These are phyloP conservation scores for Origma solitaria DNA, from an alignment of 2,113 vertebrate genomes.

Conservation along the genomic window DNA sequence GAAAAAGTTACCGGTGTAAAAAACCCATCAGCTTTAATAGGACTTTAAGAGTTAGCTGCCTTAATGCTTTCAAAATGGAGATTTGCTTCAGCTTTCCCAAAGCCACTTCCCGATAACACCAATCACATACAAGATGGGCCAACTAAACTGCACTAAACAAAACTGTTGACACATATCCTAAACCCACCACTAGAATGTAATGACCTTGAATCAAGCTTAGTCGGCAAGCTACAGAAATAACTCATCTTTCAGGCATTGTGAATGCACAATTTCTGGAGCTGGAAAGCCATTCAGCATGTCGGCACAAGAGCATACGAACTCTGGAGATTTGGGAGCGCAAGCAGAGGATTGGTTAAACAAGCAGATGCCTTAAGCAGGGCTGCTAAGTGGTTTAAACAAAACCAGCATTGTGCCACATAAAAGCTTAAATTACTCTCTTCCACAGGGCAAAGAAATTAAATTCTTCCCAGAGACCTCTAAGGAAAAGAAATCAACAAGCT, in stretches of 20 bases:
- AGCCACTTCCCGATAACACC: background rate
- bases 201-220: background rate
- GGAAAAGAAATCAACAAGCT: background rate
- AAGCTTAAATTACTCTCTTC: background rate
- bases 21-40: background rate
- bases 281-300: background rate
- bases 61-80: background rate
- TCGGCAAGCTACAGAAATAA: background rate
- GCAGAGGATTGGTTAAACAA: background rate
- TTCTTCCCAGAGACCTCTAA: background rate
- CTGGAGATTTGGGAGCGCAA: background rate
- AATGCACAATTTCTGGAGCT: background rate
- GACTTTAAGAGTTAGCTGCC: background rate
- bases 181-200: background rate
- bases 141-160: background rate
- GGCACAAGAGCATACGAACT: background rate
- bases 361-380: background rate
- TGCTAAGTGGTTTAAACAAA: background rate
- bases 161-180: background rate
- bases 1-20: background rate
- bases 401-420: background rate
- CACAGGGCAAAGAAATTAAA: background rate
- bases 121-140: background rate
- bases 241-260: background rate
- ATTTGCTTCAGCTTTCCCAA: background rate